Evolutionary conservation across 2,888 invertebrate species (phyloP).

Genomic region (Netelia inedita): DNA sequence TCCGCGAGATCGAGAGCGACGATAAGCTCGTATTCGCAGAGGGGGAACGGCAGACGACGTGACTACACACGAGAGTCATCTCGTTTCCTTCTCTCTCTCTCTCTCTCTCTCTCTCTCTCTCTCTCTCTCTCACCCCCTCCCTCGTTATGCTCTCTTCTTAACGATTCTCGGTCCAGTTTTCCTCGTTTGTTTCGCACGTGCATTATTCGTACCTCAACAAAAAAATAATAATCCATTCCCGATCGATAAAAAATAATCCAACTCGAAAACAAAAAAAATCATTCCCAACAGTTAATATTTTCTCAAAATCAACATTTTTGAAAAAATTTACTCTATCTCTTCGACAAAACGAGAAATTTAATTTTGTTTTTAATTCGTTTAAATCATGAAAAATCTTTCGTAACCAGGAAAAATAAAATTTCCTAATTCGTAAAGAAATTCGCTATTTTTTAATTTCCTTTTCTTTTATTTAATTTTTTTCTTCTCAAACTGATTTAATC

Average conservation of each 20-base stretch:
- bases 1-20: slow-evolving; percentile 62
- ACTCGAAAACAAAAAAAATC: not conserved
- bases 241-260: not conserved
- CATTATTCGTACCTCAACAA: not conserved
- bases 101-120: too few relatives aligned
- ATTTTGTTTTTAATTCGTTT: not conserved
- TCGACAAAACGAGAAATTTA: too few relatives aligned
- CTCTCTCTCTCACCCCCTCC: too few relatives aligned
- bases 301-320: not conserved
- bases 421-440: too few relatives aligned
- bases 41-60: not conserved
- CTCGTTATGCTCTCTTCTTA: not conserved
- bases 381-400: too few relatives aligned
- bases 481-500: not conserved
- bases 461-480: not conserved
- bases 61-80: not conserved
- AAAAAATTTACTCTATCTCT: not conserved
- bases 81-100: slow-evolving; percentile 26
- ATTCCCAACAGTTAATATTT: not conserved
- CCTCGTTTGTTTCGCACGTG: not conserved
- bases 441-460: too few relatives aligned
- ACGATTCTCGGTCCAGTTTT: not conserved
- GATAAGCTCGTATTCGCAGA: slow-evolving; percentile 50
- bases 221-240: not conserved
- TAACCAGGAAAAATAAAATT: too few relatives aligned